These are phyloP conservation scores for Anguilla marmorata DNA, from an alignment of 2,797 vertebrate species.

Conservation along the genomic window DNA sequence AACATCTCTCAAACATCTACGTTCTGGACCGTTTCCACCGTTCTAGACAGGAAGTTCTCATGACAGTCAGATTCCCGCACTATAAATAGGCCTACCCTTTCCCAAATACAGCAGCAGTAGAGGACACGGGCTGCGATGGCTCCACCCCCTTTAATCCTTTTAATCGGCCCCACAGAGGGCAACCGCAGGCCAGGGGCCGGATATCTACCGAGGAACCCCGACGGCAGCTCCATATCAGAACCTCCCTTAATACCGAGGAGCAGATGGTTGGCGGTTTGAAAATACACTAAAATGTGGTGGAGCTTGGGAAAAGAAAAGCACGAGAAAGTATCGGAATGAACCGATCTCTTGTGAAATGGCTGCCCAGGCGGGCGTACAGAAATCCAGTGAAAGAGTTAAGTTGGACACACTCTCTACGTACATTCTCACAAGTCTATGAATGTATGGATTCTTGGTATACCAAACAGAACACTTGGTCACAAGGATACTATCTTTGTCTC, in stretches of 20 bases:
- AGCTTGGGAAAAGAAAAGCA: neutral
- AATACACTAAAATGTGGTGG: neutral
- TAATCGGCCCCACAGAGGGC: conserved; percentile 17
- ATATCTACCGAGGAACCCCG: neutral
- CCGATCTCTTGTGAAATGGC: no score
- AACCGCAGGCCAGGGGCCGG: conserved; percentile 15
- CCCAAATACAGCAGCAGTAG: conserved; percentile 32
- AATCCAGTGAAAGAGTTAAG: neutral
- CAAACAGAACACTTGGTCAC: neutral
- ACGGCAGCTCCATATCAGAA: neutral
- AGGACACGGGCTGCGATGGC: neutral
- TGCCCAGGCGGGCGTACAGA: neutral
- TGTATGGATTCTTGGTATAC: neutral
- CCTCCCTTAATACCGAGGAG: neutral
- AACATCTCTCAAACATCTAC: neutral
- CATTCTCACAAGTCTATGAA: neutral
- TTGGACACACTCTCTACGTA: neutral
- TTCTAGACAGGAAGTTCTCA: conserved; percentile 42
- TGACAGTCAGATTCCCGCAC: conserved; percentile 38
- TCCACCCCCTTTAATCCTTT: neutral
- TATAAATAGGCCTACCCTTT: conserved; percentile 49
- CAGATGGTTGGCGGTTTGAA: neutral
- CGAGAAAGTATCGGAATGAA: neutral
- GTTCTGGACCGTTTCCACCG: neutral
- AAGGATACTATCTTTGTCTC: no score